Evolutionary conservation across 2,797 vertebrate genomes (phyloP).

Genomic region (Acanthurus lineatus): DNA sequence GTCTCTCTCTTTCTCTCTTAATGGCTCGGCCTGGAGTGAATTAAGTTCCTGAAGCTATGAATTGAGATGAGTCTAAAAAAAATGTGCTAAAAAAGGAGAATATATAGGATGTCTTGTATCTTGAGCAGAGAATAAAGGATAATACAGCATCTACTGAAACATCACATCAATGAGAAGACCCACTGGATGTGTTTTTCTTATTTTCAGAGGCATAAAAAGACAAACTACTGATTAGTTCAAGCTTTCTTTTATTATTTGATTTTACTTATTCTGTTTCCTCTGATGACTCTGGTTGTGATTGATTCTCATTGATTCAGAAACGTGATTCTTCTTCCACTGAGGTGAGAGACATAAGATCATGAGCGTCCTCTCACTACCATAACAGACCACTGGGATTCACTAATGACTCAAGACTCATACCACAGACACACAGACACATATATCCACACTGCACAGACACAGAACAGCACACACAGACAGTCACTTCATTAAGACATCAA

Average conservation of each 20-base stretch:
- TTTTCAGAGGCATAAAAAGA: background rate
- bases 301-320: constrained; percentile 59
- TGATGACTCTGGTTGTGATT: constrained; percentile 19
- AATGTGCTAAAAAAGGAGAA: constrained; percentile 3
- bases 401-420: constrained; percentile 40
- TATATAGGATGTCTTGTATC: background rate
- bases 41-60: constrained; percentile 56
- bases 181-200: background rate
- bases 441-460: constrained; percentile 14
- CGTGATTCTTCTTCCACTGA: constrained; percentile 12
- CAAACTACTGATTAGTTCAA: background rate
- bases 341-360: constrained; percentile 19
- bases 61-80: constrained; percentile 8
- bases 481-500: constrained; percentile 70
- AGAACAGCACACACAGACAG: constrained; percentile 20
- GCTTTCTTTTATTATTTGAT: constrained; percentile 7
- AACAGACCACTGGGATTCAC: constrained; percentile 55
- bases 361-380: constrained; percentile 27
- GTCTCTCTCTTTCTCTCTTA: constrained; percentile 41
- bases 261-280: constrained; percentile 5
- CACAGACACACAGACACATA: no score
- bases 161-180: background rate
- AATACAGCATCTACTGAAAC: background rate
- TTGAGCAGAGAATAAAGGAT: background rate
- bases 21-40: constrained; percentile 56